phyloP scores from a whole-genome alignment of 1,140 invertebrate genomes.

The Zeugodacus cucurbitae region DNA sequence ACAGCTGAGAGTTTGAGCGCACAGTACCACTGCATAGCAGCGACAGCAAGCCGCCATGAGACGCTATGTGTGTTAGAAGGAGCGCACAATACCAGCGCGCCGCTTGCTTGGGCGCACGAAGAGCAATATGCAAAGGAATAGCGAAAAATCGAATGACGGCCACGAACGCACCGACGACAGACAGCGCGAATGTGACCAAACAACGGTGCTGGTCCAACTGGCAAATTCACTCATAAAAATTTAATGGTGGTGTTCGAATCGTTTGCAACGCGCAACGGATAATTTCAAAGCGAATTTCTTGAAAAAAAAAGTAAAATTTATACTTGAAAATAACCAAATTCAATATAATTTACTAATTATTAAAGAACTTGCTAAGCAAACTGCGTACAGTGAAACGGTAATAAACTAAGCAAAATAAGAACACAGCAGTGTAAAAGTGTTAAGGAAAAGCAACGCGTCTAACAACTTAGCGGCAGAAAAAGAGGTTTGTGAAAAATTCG shows the following conservation, averaged over 20 bases:
- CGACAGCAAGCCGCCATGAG: neutral
- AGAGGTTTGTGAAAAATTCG: slow-evolving; percentile 15
- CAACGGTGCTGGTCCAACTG: neutral
- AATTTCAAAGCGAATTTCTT: slow-evolving; percentile 27
- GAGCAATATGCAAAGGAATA: slow-evolving; percentile 12
- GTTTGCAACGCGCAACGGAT: slow-evolving; percentile 40
- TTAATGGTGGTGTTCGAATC: slow-evolving; percentile 44
- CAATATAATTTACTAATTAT: neutral
- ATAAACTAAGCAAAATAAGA: neutral
- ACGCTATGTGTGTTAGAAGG: neutral
- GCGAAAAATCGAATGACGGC: slow-evolving; percentile 40
- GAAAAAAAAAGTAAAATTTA: slow-evolving; percentile 12
- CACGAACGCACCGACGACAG: neutral
- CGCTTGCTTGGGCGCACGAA: neutral
- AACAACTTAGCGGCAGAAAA: neutral
- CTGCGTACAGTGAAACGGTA: neutral
- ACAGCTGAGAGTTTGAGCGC: neutral
- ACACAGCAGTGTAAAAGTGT: neutral
- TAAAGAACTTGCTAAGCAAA: neutral
- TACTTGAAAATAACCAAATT: neutral
- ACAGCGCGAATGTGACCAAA: neutral
- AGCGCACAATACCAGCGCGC: neutral
- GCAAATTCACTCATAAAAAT: slow-evolving; percentile 45
- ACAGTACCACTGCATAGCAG: neutral
- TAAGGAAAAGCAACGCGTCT: neutral